A percentile compares a stretch with the other conserved stretches of the same genome.
These are phyloP conservation scores for Acipenser oxyrinchus DNA, from an alignment of 2,797 vertebrate genomes.

Conservation along the genomic window DNA sequence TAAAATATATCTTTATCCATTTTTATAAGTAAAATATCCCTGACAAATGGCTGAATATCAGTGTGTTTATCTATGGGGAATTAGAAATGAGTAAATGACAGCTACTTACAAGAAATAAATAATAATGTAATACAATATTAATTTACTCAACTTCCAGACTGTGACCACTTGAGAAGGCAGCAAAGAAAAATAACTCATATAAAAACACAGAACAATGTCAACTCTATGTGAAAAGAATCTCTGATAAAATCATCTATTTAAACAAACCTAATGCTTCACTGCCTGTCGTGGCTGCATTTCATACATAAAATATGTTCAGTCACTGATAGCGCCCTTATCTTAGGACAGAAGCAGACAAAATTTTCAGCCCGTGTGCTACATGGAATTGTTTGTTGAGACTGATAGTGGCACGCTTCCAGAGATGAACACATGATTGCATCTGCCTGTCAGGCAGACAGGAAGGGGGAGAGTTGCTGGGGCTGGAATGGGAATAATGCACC, in stretches of 20 bases:
- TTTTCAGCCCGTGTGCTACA: slow-evolving; percentile 74
- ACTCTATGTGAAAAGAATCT: slow-evolving; percentile 68
- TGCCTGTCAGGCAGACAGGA: slow-evolving; percentile 61
- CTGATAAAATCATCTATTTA: slow-evolving; percentile 94
- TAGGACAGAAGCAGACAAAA: slow-evolving; percentile 78
- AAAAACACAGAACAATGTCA: slow-evolving; percentile 59
- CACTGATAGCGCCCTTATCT: slow-evolving; percentile 96
- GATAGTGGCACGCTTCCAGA: slow-evolving; percentile 72
- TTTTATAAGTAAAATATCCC: slow-evolving; percentile 37
- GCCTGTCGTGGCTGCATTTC: slow-evolving; percentile 90
- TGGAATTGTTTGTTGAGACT: slow-evolving; percentile 80
- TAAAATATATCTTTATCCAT: slow-evolving; percentile 43
- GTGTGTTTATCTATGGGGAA: slow-evolving; percentile 49
- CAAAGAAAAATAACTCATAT: slow-evolving; percentile 37
- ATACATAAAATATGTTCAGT: slow-evolving; percentile 99
- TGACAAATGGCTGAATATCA: slow-evolving; percentile 47
- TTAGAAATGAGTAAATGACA: slow-evolving; percentile 35
- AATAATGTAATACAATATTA: slow-evolving; percentile 39
- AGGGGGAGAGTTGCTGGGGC: slow-evolving; percentile 17
- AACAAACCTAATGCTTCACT: slow-evolving; percentile 95
- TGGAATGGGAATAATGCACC: slow-evolving; percentile 10
- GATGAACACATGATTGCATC: slow-evolving; percentile 77
- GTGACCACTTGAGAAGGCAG: slow-evolving; percentile 47
- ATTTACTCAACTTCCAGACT: slow-evolving; percentile 38
- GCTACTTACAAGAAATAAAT: slow-evolving; percentile 39